Evolutionary conservation across 1,140 invertebrate species (phyloP).

Genomic region (Cotesia chilonis): DNA sequence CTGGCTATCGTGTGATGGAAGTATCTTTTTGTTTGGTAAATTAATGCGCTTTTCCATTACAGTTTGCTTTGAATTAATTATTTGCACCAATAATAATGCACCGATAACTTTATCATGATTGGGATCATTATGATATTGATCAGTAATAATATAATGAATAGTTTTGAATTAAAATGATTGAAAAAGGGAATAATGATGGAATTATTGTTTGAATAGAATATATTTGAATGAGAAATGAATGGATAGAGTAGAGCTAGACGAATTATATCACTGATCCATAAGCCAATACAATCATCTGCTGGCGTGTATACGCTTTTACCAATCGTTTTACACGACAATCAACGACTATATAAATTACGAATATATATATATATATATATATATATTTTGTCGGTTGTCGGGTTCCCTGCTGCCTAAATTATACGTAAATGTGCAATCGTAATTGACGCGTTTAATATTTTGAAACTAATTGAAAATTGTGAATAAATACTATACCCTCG

Average conservation of each 20-base stretch:
- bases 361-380: background rate
- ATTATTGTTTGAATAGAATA: too few relatives aligned
- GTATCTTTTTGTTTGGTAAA: too few relatives aligned
- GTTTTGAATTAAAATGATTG: too few relatives aligned
- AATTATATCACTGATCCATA: conserved; percentile 8
- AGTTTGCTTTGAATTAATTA: too few relatives aligned
- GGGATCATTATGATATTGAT: too few relatives aligned
- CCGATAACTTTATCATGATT: too few relatives aligned
- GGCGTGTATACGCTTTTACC: background rate
- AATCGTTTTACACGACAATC: conserved; percentile 21
- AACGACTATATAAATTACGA: conserved; percentile 16
- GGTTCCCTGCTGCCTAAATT: background rate
- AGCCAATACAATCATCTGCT: conserved; percentile 1
- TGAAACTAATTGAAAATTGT: background rate
- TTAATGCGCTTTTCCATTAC: too few relatives aligned
- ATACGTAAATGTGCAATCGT: conserved; percentile 17
- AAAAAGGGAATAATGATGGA: too few relatives aligned
- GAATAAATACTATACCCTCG: conserved; percentile 8
- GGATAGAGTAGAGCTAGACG: background rate
- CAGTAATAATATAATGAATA: too few relatives aligned
- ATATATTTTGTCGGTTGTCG: too few relatives aligned
- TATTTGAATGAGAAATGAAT: background rate
- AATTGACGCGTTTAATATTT: conserved; percentile 12
- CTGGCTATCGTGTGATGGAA: too few relatives aligned
- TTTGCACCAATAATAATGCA: too few relatives aligned